Percentiles rank a stretch among this genome's conserved stretches.
phyloP scores from a whole-genome alignment of 2,113 vertebrate genomes.

The Ginglymostoma cirratum region DNA sequence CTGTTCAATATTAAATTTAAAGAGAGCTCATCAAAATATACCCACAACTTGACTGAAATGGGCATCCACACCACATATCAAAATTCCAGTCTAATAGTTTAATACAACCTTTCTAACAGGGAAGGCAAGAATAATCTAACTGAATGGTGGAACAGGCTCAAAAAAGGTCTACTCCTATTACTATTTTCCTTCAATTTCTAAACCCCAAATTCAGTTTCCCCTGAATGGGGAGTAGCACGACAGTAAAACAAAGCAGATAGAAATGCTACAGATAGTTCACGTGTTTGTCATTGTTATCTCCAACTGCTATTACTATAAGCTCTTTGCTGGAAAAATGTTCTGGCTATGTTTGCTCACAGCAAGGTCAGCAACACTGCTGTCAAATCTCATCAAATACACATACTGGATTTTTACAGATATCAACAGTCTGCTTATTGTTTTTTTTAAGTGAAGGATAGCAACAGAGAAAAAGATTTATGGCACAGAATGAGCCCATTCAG shows the following conservation, averaged over 20 bases:
- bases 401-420: neutral
- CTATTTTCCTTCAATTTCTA: neutral
- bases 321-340: neutral
- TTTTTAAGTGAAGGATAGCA: neutral
- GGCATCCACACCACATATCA: constrained; percentile 13
- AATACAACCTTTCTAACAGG: constrained; percentile 1
- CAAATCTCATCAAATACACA: constrained; percentile 21
- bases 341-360: neutral
- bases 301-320: neutral
- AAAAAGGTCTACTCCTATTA: neutral
- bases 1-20: neutral
- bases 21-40: neutral
- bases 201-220: constrained; percentile 15
- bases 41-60: neutral
- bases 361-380: neutral
- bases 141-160: neutral
- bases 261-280: neutral
- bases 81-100: neutral
- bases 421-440: neutral
- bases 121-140: neutral
- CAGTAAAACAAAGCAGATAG: neutral
- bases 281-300: neutral
- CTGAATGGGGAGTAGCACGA: neutral
- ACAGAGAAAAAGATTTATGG: no score
- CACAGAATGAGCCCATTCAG: no score